Base-by-base conservation (phyloP, 2,888 invertebrate species). In the Petrolisthes manimaculis region DNA sequence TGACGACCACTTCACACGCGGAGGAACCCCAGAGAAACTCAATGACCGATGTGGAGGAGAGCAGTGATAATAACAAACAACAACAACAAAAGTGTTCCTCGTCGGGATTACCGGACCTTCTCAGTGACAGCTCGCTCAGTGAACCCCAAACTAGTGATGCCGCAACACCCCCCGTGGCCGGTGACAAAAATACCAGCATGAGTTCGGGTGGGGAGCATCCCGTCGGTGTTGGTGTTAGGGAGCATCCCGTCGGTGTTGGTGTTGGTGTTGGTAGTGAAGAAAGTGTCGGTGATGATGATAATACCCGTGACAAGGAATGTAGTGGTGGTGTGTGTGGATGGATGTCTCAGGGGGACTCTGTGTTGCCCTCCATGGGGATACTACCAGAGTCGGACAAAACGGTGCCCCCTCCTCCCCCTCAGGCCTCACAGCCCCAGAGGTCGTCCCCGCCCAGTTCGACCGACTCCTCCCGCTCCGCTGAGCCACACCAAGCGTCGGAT, bases 301-400 rank as follows among this genome's bases (percentile, higher is more conserved):
- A 55, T 78, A n/a, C 67, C n/a, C 77, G 56, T 9, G 78, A 24
- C 21, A 78, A 79, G 37, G 87, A 88, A 5, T 79, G 80, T 74
- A 84, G 87, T 83, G 84, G 74, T 74, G 83, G 78, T 78, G 79
- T 81, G 71, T 79, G 74, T 85, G 83, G 78, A 54, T 83, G 80
- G 84, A 79, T 55, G 53, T 77, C 81, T 18, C 61, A 84, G 24
- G 88, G 81, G n/a, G 88, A 88, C 54, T 88, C 88, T 55, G 88
- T 84, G 24, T 80, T 88, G 71, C 88, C 88, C 53, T 88, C 88
- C n/a, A 88, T 88, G 88, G 88, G 88, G 53, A 84, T 88, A n/a
- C 55, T 88, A 21, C 88, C 88, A 8, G 88, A 84, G 21, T 75
- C 67, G 24, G 88, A 88, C 77, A 79, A 84, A 54, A 84, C 67